Evolutionary conservation across 2,113 vertebrate species (phyloP), one percentile per base, ranked within the genome.

Genomic region (Calidris pygmaea): DNA sequence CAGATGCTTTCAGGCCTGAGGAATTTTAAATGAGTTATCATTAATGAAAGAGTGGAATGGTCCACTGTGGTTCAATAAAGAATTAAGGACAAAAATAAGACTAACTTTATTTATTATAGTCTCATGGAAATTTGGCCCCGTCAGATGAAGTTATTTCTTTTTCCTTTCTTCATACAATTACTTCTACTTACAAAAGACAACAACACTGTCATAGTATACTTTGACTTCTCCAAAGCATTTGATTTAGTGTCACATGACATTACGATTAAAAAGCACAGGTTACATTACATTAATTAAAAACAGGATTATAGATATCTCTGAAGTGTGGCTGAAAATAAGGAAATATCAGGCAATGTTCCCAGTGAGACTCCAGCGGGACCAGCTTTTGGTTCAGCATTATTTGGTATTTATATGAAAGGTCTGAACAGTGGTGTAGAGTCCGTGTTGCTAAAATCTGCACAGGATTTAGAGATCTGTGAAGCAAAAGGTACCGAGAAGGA

Each of bases 41-140:
- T 78, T 86, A 84, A 27, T 47, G 35, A 84, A 92, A 60, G n/a
- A 47, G 4, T 73, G 22, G 67, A 92, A 83, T 18, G 24, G 18
- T 32, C 65, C 34, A 21, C 26, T 73, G 53, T 37, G 39, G 78
- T 92, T 95, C 67, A 62, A 47, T 47, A 53, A 80, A 70, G 45
- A 76, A 88, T 77, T 93, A 83, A 92, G n/a, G 50, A 50, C 34
- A 73, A 90, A 93, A 86, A 48, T 70, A 58, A 79, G 22, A 56
- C 35, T 60, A 39, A 23, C 3, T 13, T 63, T 55, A 88, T 58
- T 53, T 89, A 35, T 62, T 86, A 74, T 4, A 12, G 3, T 55
- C 12, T 39, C 34, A 63, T 14, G 21, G 58, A 95, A 60, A 80
- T 92, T 58, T 70, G 35, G 7, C 47, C 20, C 5, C 7, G 48